Base-by-base conservation (phyloP, 2,797 vertebrate genomes). In the Centropyge bicolor region DNA sequence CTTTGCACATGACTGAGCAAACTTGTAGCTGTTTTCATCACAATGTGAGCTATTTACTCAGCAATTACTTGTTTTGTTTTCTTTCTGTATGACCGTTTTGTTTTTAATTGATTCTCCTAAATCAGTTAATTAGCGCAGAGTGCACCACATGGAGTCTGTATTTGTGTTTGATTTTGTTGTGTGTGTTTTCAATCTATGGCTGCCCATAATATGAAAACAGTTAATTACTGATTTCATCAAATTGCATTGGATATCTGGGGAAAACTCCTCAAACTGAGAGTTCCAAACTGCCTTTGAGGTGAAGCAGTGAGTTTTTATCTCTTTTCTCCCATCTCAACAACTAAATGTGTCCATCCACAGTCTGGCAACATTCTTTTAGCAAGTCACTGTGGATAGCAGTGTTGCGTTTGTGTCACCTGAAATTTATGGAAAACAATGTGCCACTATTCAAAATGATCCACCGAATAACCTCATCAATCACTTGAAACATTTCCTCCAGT, bases 401-500 rank as follows among this genome's bases (percentile, higher is more conserved):
- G 27, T 31, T 31, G 27, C 4, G 27, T 31, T 31, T 31, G 27
- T 31, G 74, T n/a, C 49, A 61, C 27, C 63, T 38, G 38, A 70
- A 51, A 72, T 61, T 57, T n/a, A 68, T 6, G n/a, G 22, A 62
- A 77, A 84, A 72, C 24, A 64, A 66, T 17, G 20, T 10, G 20
- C 20, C 20, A 1, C 57, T 0, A 22, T 24, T 16, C 24, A 76
- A 66, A 76, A 69, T 65, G 67, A 59, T 20, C 27, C 9, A n/a
- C 20, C 5, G 65, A 83, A 82, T 78, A 73, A 79, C 66, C 72
- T 81, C 74, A 81, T 88, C 69, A 72, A 72, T 88, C 84, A 86
- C 59, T n/a, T 55, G 51, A 60, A 80, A 76, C 4, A 19, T 17
- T 36, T 71, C 67, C 43, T 63, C 69, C 56, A 63, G 38, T 36